Evolutionary conservation across 2,888 invertebrate genomes (phyloP), one percentile per base, ranked within the genome.

Genomic region (Monochamus alternatus): DNA sequence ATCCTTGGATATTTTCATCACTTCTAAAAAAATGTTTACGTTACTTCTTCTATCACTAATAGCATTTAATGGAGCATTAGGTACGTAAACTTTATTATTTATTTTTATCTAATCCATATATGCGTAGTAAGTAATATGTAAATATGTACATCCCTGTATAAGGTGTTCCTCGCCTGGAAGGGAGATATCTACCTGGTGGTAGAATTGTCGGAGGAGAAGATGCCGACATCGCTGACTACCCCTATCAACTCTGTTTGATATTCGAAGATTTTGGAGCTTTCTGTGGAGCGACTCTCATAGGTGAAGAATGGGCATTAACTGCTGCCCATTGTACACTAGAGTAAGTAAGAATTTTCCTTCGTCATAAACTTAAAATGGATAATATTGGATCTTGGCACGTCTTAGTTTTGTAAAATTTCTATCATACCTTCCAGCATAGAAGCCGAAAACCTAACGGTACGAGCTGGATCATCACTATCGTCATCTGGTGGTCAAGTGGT

Each of bases 141-240:
- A 47, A 47, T 9, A 47, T 47, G 9, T 9, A 5, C 47, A 10
- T 51, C 8, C n/a, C 4, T 8, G 2, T 51, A 47, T 31, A 51
- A 32, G 32, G 43, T 52, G 47, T 47, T 38, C 31, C 31, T 51
- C 7, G 31, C 9, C 12, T 38, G 51, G 32, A 52, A 9, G 14
- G n/a, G 12, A 32, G 1, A 14, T 52, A 71, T n/a, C 3, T 31
- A 7, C 51, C 47, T 12, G 70, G 63, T 7, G 51, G 62, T n/a
- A 71, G 60, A 30, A 75, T 75, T 55, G 72, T 72, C 7, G 75
- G 75, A 31, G 75, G 75, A 38, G 68, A 73, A 3, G 73, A 67
- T 64, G 75, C 75, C 43, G 60, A 75, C 14, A 75, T 75, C n/a
- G 75, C 68, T 7, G 75, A 75, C 38, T 73, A 75, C 60, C 75